Conservation (phyloP, 2,888 invertebrate species). For the Parelbella ahira region DNA sequence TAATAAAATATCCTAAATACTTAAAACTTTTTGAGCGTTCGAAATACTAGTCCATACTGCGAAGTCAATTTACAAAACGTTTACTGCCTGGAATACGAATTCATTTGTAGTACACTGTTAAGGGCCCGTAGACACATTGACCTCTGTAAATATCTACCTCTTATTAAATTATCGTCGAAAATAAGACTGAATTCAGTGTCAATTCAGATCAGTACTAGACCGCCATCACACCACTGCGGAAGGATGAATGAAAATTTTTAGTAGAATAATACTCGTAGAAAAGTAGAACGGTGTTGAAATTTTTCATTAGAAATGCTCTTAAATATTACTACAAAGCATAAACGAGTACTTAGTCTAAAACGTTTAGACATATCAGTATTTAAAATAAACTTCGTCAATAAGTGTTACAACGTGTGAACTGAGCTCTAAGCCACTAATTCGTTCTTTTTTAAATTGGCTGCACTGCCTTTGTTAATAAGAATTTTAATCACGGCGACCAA, state of each 20-base stretch:
- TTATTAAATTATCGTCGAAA: slow-evolving; percentile 50
- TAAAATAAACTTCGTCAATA: slow-evolving; percentile 10
- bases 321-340: slow-evolving; percentile 8
- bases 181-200: slow-evolving; percentile 80
- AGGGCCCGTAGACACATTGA: slow-evolving; percentile 30
- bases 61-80: not conserved
- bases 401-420: slow-evolving; percentile 9
- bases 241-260: slow-evolving; percentile 1
- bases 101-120: slow-evolving; percentile 9
- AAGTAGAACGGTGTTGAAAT: slow-evolving; percentile 15
- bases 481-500: too few species aligned
- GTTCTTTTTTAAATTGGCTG: slow-evolving; percentile 8
- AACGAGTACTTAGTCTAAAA: slow-evolving; percentile 20
- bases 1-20: too few species aligned
- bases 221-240: slow-evolving; percentile 13
- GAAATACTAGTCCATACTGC: not conserved
- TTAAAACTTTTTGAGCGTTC: too few species aligned
- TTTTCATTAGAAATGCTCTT: slow-evolving; percentile 12
- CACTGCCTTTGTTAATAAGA: slow-evolving; percentile 5
- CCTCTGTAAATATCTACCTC: slow-evolving; percentile 70
- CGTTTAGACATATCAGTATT: slow-evolving; percentile 23
- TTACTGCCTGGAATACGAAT: not conserved
- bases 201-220: slow-evolving; percentile 61
- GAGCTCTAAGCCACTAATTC: slow-evolving; percentile 13
- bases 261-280: slow-evolving; percentile 9